Base-by-base conservation (phyloP, 2,888 invertebrate species). In the Cryptophagus acutangulus region DNA sequence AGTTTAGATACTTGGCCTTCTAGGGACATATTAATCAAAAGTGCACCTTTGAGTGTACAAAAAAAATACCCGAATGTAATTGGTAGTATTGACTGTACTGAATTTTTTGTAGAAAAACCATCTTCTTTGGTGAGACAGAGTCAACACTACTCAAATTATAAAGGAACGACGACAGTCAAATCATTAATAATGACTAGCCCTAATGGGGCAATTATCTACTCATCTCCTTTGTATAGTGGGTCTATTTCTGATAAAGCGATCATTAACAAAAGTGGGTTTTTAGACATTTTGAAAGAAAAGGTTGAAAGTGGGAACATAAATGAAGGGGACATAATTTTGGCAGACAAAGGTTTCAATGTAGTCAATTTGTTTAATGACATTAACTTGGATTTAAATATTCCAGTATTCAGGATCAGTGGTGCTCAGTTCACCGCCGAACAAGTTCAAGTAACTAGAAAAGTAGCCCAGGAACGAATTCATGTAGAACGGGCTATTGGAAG, bases 341-440 rank as follows among this genome's bases (percentile, higher is more conserved):
- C 44, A 4, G 51, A 54, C 31, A 52, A 52, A 29, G 50, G 46
- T 2, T 51, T 51, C 40, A 31, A 45, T 20, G 46, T 53, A n/a
- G 42, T 44, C 6, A 13, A 9, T 17, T 39, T 45, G 24, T 41
- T 48, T 29, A 36, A 43, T 13, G 24, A 38, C 13, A 35, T 45
- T 26, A 29, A 34, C 17, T 24, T 53, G 5, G 10, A 45, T n/a
- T 18, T 53, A 29, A 51, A 50, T 20, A 42, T 41, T 20, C 20
- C 20, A 5, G 9, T 9, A 5, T 20, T 20, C 20, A 5, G 20
- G 9, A 20, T 20, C 9, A 20, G 9, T 20, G 20, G 20, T 5
- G 9, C 9, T 6, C 20, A 20, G 9, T 20, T 20, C 9, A 9
- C 20, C 8, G 46, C 50, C 10, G 20, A 33, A n/a, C 48, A 51